Evolutionary conservation across 2,797 vertebrate genomes (phyloP), one percentile per base, ranked within the genome.

Genomic region (Onychomys arenicola): DNA sequence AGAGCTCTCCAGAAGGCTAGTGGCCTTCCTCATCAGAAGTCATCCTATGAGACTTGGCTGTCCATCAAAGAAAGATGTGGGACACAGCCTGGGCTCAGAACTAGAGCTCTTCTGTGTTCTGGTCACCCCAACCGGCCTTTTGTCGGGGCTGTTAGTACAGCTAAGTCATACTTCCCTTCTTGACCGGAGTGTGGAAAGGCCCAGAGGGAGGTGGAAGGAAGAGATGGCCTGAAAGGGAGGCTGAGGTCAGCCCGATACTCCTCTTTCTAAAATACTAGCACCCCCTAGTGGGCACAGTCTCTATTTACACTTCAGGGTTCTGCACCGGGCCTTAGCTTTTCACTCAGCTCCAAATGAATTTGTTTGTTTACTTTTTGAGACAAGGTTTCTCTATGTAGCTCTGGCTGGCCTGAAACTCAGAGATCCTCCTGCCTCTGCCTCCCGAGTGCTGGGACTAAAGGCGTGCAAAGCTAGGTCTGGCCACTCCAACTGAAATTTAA

Each of bases 261-360:
- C 23, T 77, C 94, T 94, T 96, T 78, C 81, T 96, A 57, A 96
- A 92, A 94, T 93, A 21, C 55, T 85, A 94, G 94, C 96, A 23
- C 96, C 95, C 93, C 81, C 96, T 98, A 12, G 94, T 96, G 96
- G 96, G 34, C 5, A 4, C 19, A 11, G 12, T 4, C 49, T 93
- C 43, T 63, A 71, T 12, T 71, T 80, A 57, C 80, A 57, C 17
- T 0, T 16, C 12, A 9, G 27, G 29, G 0, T 71, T 80, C 77
- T 77, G 52, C 8, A 52, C 40, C 5, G n/a, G 43, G 57, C 10
- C 29, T 87, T 9, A 1, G 1, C 61, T 69, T 67, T 85, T 90
- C 61, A 34, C 32, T 92, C 32, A 19, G 34, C 21, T 83, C 55
- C 52, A 23, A 49, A 52, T 2, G 49, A 93, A 55, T 71, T n/a